Evolutionary conservation across 2,113 vertebrate species (phyloP).

Genomic region (Aspiorhynchus laticeps): DNA sequence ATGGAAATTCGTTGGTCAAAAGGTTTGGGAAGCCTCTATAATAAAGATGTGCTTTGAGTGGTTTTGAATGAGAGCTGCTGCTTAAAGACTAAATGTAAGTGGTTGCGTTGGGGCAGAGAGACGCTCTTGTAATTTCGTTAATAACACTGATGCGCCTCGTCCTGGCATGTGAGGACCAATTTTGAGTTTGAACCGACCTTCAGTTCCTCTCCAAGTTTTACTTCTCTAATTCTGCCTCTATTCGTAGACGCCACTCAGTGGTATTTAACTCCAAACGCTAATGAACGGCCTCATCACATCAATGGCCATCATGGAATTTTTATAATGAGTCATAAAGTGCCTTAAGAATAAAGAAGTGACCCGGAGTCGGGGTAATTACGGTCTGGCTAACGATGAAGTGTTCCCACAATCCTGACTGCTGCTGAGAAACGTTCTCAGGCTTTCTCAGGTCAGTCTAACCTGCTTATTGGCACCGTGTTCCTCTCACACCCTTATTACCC

Average conservation of each 20-base stretch:
- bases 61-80: neutral
- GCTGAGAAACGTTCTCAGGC: conserved; percentile 58
- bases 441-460: conserved; percentile 72
- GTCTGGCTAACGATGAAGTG: conserved; percentile 62
- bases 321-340: conserved; percentile 64
- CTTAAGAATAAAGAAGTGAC: conserved; percentile 36
- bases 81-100: neutral
- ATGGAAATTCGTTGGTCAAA: neutral
- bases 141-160: neutral
- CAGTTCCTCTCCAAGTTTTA: neutral
- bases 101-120: conserved; percentile 8
- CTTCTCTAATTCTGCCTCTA: conserved; percentile 34
- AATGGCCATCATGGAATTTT: conserved; percentile 65
- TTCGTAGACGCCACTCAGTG: conserved; percentile 5
- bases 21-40: neutral
- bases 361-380: conserved; percentile 59
- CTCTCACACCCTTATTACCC: conserved; percentile 45
- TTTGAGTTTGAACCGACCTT: neutral
- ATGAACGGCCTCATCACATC: conserved; percentile 48
- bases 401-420: conserved; percentile 60
- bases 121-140: conserved; percentile 28
- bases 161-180: conserved; percentile 3
- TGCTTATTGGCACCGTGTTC: conserved; percentile 57
- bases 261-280: conserved; percentile 39
- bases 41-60: neutral